Evolutionary conservation across 1,140 invertebrate genomes (phyloP), one percentile per base, ranked within the genome.

Genomic region (Trypoxylus dichotomus): DNA sequence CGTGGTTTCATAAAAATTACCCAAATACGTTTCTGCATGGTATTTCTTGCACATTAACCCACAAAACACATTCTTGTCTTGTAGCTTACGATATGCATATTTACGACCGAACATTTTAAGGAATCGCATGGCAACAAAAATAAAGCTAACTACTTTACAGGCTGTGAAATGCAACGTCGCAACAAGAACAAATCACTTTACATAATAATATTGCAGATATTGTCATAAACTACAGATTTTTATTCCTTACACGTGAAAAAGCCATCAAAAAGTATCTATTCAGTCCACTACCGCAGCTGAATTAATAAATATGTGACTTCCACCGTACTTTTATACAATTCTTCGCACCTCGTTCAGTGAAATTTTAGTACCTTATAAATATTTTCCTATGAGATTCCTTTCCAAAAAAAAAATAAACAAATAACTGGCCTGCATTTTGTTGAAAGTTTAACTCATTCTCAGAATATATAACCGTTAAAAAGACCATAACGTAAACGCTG

Each of bases 351-450:
- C 60, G 11, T 25, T 68, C 24, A 68, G 24, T 24, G 11, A 25
- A 68, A 68, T 29, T 54, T 68, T 68, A 68, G 27, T 68, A 25
- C 60, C 60, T 27, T 15, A 27, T 68, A 68, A 68, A 68, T 29
- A 27, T 27, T 10, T 24, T 29, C 27, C 11, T 24, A 8, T 24
- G 60, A 58, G 11, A 68, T 68, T 68, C 47, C 47, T 54, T 54
- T 15, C 15, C 25, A 27, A 68, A 24, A 27, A n/a, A 54, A 58
- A 58, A 58, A 58, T 3, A 13, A 29, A 68, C n/a, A n/a, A n/a
- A n/a, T n/a, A n/a, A n/a, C 11, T 25, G 21, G 60, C 0, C 19
- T 7, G 47, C 15, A 54, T 68, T 68, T 68, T 68, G 21, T 68
- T 68, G 60, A 29, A 68, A 68, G 24, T 68, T 68, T 68, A 68